Percentiles rank a stretch among this genome's conserved stretches.
Conservation (phyloP, 2,113 vertebrate genomes). For the Axis porcinus region DNA sequence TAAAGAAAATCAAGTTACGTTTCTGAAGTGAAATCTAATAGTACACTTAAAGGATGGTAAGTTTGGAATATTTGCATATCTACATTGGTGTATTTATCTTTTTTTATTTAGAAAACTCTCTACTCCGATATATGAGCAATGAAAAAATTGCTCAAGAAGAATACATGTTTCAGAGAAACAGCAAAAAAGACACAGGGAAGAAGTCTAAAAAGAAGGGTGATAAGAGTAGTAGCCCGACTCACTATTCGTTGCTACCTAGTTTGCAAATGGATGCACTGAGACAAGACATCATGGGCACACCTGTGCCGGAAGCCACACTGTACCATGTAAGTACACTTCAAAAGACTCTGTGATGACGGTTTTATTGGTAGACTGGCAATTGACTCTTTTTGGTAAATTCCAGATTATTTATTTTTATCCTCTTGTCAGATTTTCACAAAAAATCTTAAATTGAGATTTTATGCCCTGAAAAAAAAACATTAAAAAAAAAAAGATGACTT, state of each 20-base stretch:
- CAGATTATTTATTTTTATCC: constrained; percentile 12
- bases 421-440: constrained; percentile 11
- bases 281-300: constrained; percentile 91
- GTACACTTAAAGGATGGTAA: neutral
- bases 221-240: constrained; percentile 94
- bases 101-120: constrained; percentile 88
- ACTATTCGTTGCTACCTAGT: constrained; percentile 91
- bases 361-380: neutral
- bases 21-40: constrained; percentile 46
- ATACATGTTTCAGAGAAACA: constrained; percentile 93
- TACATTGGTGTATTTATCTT: constrained; percentile 60
- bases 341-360: neutral
- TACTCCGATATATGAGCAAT: constrained; percentile 94
- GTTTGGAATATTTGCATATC: constrained; percentile 45
- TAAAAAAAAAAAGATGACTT: neutral
- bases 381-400: neutral
- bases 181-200: constrained; percentile 94
- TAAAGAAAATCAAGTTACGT: constrained; percentile 41
- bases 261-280: constrained; percentile 94
- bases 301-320: constrained; percentile 90
- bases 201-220: constrained; percentile 95
- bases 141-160: constrained; percentile 92
- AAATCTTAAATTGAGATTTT: neutral
- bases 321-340: constrained; percentile 90
- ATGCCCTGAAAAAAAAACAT: neutral